Evolutionary conservation across 1,140 invertebrate species (phyloP).

Genomic region (Ooceraea biroi): DNA sequence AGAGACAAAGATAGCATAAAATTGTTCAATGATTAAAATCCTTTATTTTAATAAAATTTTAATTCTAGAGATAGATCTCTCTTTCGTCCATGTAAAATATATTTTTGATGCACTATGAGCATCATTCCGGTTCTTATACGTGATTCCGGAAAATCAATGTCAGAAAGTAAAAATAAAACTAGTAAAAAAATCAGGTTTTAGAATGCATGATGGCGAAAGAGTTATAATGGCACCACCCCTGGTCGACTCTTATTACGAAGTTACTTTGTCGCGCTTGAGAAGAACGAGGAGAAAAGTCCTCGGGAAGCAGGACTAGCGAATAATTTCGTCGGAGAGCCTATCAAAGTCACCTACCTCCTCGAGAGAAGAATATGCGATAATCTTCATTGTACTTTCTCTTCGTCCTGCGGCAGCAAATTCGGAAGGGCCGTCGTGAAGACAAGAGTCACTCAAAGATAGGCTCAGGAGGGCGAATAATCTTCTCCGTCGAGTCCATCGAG

Average conservation of each 20-base stretch:
- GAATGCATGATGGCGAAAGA: constrained; percentile 33
- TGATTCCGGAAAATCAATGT: constrained; percentile 2
- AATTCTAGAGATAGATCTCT: neutral
- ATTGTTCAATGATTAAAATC: too few relatives aligned
- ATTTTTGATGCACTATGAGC: neutral
- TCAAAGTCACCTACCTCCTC: neutral
- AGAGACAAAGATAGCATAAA: too few relatives aligned
- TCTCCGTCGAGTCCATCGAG: constrained; percentile 14
- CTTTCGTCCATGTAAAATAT: constrained; percentile 2
- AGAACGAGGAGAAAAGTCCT: neutral
- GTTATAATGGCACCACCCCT: constrained; percentile 26
- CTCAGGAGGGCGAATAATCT: constrained; percentile 39
- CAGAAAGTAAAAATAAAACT: neutral
- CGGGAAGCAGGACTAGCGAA: constrained; percentile 26
- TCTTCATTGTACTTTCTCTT: constrained; percentile 11
- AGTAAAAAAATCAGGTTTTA: constrained; percentile 25
- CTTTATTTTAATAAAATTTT: neutral
- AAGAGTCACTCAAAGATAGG: constrained; percentile 30
- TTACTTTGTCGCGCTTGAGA: too few relatives aligned
- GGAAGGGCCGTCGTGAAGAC: constrained; percentile 21
- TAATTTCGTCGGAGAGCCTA: constrained; percentile 46
- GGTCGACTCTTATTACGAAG: constrained; percentile 60
- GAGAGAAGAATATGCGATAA: constrained; percentile 3
- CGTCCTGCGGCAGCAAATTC: neutral
- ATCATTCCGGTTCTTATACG: neutral